A percentile compares a stretch with the other conserved stretches of the same genome.
Conservation (phyloP, 2,113 vertebrate species). For the Tachuris rubrigastra region DNA sequence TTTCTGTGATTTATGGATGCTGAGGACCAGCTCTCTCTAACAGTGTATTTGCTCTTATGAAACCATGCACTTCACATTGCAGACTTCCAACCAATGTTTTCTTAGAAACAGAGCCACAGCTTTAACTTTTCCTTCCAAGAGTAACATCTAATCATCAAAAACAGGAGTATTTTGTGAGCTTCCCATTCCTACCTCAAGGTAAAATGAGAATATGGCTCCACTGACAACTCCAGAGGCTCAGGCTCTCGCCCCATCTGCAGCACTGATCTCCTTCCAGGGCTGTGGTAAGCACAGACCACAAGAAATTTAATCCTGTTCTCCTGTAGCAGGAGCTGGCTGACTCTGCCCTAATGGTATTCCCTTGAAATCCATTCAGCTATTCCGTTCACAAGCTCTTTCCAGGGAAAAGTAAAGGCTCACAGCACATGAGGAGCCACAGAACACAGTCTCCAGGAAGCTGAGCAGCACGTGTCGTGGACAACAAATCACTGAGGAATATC, state of each 20-base stretch:
- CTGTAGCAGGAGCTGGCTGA: not conserved
- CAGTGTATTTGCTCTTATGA: not conserved
- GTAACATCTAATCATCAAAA: not conserved
- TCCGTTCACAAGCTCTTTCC: not conserved
- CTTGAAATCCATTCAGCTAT: not conserved
- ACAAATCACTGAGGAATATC: not conserved
- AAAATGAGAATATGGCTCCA: not conserved
- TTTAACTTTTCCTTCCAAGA: slow-evolving; percentile 22
- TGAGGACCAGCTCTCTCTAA: not conserved
- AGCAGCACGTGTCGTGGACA: not conserved
- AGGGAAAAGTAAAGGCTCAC: not conserved
- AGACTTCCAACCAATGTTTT: not conserved
- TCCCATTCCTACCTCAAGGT: not conserved
- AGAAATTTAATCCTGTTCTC: not conserved
- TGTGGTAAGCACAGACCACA: not conserved
- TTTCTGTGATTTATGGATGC: not conserved
- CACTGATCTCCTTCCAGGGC: not conserved
- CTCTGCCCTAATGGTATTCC: not conserved
- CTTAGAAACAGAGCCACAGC: not conserved
- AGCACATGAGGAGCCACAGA: not conserved
- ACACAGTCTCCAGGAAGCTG: not conserved
- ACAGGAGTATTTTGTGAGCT: not conserved
- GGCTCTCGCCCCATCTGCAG: not conserved
- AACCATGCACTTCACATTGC: not conserved
- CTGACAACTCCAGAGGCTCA: not conserved